Base-by-base conservation (phyloP, 2,113 vertebrate genomes). In the Dicerorhinus sumatrensis region DNA sequence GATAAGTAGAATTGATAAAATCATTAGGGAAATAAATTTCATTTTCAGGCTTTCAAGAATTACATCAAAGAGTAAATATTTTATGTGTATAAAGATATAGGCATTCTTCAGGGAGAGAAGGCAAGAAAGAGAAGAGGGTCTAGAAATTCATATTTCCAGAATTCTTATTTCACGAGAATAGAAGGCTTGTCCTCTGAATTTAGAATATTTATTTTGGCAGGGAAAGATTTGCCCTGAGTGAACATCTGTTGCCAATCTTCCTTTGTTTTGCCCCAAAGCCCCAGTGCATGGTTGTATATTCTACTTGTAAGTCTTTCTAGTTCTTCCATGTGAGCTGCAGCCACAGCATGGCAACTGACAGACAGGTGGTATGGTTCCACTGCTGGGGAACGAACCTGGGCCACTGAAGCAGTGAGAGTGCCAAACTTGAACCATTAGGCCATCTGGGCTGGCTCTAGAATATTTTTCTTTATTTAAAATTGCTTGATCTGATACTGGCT, bases 11-110 rank as follows among this genome's bases (percentile, higher is more conserved):
- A 48, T 10, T 91, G 67, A 97, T 67, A 84, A 97, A 93, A 89
- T 91, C 70, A 92, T 90, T 97, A 83, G 29, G 73, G 56, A 96
- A 96, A 98, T 83, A 85, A 91, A 95, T 70, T 65, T 87, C 33
- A 70, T 89, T 83, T 89, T 85, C 67, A 83, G 29, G 23, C 36
- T 96, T 95, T 96, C 48, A 89, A 81, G 54, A 96, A 83, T 94
- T 94, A 76, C 23, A 87, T 79, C n/a, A 86, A 86, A 91, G 2
- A 70, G 31, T 72, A 65, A 3, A 4, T 81, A 65, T 54, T 97
- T 85, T 91, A 93, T 76, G 91, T 84, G 51, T 94, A 48, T 48
- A 92, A 92, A 72, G 4, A 4, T 42, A 8, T 31, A 94, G 14
- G 10, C 23, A 1, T 58, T 82, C 42, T 85, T 89, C 65, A 8